Conservation (phyloP, 2,113 vertebrate species). For the Pionites leucogaster region DNA sequence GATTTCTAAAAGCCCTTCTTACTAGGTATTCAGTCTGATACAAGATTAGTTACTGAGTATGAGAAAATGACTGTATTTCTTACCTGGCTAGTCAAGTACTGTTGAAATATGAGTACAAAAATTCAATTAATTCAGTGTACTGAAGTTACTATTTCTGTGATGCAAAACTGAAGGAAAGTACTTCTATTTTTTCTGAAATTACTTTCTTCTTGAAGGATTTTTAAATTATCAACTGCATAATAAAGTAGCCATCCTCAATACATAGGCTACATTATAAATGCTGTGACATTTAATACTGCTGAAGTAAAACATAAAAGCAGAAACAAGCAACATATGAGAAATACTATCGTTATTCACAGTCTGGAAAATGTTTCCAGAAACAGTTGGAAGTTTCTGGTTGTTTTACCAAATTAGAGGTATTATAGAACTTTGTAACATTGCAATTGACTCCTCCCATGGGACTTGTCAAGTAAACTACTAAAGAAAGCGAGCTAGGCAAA, state of each 20-base stretch:
- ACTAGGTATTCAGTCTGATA: neutral
- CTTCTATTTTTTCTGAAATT: conserved; percentile 36
- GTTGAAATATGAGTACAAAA: neutral
- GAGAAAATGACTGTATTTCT: conserved; percentile 10
- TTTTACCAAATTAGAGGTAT: conserved; percentile 21
- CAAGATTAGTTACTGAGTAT: neutral
- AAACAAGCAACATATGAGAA: neutral
- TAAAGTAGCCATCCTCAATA: neutral
- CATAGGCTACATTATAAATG: neutral
- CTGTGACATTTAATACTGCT: neutral
- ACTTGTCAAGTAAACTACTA: neutral
- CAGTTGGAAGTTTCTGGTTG: conserved; percentile 27
- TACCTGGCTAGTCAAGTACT: neutral
- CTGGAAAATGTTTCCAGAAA: conserved; percentile 34
- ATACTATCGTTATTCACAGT: neutral
- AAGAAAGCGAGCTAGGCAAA: neutral
- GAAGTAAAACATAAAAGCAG: neutral
- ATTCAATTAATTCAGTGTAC: neutral
- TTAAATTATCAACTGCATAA: neutral
- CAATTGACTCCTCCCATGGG: neutral
- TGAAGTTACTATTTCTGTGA: conserved; percentile 1
- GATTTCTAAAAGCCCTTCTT: neutral
- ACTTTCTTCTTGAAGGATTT: neutral
- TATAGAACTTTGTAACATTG: neutral
- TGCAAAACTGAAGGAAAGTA: neutral